A percentile compares a stretch with the other conserved stretches of the same genome.
phyloP scores from a whole-genome alignment of 2,113 vertebrate genomes.

The Actenoides hombroni region DNA sequence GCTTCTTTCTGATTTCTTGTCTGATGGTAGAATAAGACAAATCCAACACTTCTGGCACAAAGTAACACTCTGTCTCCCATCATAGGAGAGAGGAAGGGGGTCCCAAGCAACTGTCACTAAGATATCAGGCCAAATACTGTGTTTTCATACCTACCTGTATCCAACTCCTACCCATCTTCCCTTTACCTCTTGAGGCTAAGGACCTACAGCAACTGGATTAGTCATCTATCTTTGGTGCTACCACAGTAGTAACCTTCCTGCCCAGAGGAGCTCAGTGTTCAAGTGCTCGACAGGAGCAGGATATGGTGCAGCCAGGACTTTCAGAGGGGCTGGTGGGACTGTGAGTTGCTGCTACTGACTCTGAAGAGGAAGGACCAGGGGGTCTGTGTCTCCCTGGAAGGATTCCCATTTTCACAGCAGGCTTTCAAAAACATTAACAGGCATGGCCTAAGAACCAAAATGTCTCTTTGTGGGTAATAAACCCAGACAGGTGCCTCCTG shows the following conservation, averaged over 20 bases:
- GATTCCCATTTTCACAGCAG: background rate
- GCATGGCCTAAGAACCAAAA: conserved; percentile 26
- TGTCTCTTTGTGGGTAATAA: conserved; percentile 49
- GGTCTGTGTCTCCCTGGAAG: background rate
- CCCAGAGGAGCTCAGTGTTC: background rate
- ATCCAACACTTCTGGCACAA: background rate
- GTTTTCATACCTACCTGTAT: background rate
- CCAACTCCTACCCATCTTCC: background rate
- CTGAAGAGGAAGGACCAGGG: background rate
- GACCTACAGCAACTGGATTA: background rate
- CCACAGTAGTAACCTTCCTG: background rate
- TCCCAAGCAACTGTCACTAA: background rate
- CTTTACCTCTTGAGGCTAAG: background rate
- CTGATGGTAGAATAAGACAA: background rate
- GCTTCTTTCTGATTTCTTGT: background rate
- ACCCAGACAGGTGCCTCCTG: conserved; percentile 61
- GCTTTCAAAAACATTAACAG: background rate
- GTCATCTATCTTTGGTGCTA: background rate
- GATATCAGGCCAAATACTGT: background rate
- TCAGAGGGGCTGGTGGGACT: background rate
- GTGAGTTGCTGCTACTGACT: background rate
- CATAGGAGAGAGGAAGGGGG: background rate
- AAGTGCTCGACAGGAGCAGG: background rate
- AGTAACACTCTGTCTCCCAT: background rate
- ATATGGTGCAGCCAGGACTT: background rate